Evolutionary conservation across 2,888 invertebrate genomes (phyloP), one percentile per base, ranked within the genome.

Genomic region (Desoria tigrina): DNA sequence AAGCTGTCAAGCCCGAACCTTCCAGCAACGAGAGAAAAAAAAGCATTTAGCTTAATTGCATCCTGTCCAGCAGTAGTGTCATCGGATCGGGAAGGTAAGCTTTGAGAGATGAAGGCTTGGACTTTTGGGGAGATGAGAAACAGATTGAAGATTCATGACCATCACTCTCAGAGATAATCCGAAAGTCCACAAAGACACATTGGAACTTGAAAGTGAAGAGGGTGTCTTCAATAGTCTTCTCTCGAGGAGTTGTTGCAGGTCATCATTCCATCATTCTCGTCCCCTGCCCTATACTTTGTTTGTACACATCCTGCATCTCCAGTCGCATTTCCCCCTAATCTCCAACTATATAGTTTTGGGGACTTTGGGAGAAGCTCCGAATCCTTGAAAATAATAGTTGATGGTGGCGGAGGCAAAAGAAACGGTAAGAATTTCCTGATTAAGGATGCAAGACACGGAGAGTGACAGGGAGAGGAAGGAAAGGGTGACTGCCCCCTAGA

Each of bases 391-490:
- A 4, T n/a, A n/a, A n/a, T 7, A 11, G 32, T 11, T 32, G 6
- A 32, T 16, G 45, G 45, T 45, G 45, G 45, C 45, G n/a, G 45
- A 45, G 18, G 16, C 45, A 16, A 6, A 21, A 6, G 51, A 28
- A 9, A 49, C 23, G 16, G 51, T 51, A 51, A 54, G 54, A 54
- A 27, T 32, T 54, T 26, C 7, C 27, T 32, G 54, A 54, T 54
- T 54, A 54, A 32, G 54, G 37, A 54, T 54, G 54, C 54, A 54
- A 54, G n/a, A 32, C 54, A 54, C 54, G 54, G 21, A 27, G 37
- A 54, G 54, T 32, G 54, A 54, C 54, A 51, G 24, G 51, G 51
- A 24, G 24, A 51, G 45, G 51, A 51, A 51, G 51, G 51, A 51
- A 51, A 51, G 51, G 51, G 51, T 51, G 51, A 51, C 51, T 51